Evolutionary conservation across 2,888 invertebrate genomes (phyloP).

Genomic region (Drosophila nr. medialis): DNA sequence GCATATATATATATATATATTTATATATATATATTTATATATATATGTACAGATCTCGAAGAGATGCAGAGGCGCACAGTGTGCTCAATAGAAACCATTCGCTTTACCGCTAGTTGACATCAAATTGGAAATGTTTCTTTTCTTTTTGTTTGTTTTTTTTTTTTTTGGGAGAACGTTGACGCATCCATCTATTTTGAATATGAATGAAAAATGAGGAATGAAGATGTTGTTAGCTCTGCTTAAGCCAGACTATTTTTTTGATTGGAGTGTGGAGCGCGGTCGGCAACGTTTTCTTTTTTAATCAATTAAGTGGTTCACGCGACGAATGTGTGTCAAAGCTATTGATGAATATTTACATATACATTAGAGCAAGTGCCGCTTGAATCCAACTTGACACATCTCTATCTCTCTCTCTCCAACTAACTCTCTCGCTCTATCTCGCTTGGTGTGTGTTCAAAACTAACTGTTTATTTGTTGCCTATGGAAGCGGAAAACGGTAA

Average conservation of each 20-base stretch:
- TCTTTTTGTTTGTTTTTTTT: slow-evolving; percentile 24
- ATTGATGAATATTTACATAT: slow-evolving; percentile 71
- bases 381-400: not conserved
- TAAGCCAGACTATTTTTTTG: not conserved
- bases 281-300: slow-evolving; percentile 58
- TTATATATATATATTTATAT: not conserved
- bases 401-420: not conserved
- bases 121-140: slow-evolving; percentile 66
- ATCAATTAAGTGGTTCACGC: slow-evolving; percentile 70
- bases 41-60: not conserved
- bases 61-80: slow-evolving; percentile 2
- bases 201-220: slow-evolving; percentile 43
- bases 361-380: slow-evolving; percentile 62
- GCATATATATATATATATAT: not conserved
- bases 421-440: slow-evolving; percentile 9
- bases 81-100: slow-evolving; percentile 67
- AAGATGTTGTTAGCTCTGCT: slow-evolving; percentile 12
- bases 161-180: slow-evolving; percentile 64
- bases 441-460: not conserved
- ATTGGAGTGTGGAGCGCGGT: not conserved
- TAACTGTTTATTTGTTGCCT: slow-evolving; percentile 69
- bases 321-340: slow-evolving; percentile 68
- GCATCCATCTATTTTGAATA: slow-evolving; percentile 60
- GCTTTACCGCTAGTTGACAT: slow-evolving; percentile 81
- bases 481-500: slow-evolving; percentile 80